Evolutionary conservation across 2,113 vertebrate species (phyloP).

Genomic region (Alligator mississippiensis): DNA sequence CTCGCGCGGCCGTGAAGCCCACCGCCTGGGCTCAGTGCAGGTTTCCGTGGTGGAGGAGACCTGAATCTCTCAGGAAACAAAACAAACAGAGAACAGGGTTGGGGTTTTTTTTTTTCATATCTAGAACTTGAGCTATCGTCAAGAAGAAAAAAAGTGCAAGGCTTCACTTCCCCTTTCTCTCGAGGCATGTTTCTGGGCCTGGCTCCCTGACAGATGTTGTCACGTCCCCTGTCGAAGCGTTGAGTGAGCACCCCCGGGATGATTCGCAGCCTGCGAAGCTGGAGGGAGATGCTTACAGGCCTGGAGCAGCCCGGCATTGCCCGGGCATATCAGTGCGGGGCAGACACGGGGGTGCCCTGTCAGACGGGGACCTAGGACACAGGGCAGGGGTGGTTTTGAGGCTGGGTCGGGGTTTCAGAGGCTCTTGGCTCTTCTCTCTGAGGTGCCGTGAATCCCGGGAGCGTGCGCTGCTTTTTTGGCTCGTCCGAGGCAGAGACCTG

Average conservation of each 20-base stretch:
- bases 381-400: too few relatives aligned
- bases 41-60: neutral
- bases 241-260: neutral
- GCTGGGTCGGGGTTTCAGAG: neutral
- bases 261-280: neutral
- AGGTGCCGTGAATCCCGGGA: too few relatives aligned
- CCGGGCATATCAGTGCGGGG: too few relatives aligned
- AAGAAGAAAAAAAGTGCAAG: too few relatives aligned
- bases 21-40: too few relatives aligned
- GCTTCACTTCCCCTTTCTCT: neutral
- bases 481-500: too few relatives aligned
- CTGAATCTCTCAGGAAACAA: neutral
- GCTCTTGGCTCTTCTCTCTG: neutral
- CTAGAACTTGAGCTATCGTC: neutral
- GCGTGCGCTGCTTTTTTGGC: too few relatives aligned
- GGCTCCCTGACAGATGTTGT: neutral
- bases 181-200: neutral
- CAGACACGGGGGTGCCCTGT: too few relatives aligned
- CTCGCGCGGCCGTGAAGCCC: neutral
- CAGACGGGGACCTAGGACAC: too few relatives aligned
- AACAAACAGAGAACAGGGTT: neutral
- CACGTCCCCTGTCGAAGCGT: neutral
- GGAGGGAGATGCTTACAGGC: too few relatives aligned
- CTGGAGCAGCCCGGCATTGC: too few relatives aligned
- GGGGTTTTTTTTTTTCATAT: too few relatives aligned